These are phyloP conservation scores for Anseranas semipalmata DNA, from an alignment of 2,113 vertebrate species.

Conservation along the genomic window DNA sequence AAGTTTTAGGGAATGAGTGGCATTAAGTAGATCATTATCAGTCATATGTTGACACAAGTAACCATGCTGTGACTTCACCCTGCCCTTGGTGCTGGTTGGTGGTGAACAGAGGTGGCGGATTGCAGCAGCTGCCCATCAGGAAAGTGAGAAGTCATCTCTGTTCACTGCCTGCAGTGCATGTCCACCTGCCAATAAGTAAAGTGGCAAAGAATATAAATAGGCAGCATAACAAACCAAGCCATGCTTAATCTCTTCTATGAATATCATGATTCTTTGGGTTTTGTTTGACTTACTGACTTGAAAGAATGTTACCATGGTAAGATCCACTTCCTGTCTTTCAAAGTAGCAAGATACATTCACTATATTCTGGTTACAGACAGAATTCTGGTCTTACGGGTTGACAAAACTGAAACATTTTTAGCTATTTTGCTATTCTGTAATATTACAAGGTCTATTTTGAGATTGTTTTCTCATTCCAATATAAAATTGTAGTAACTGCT, in stretches of 20 bases:
- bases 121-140: not conserved
- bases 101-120: not conserved
- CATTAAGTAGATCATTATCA: not conserved
- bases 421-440: not conserved
- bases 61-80: not conserved
- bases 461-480: not conserved
- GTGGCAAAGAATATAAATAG: not conserved
- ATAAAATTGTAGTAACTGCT: not conserved
- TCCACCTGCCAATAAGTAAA: not conserved
- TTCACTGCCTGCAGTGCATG: not conserved
- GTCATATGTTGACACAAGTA: not conserved
- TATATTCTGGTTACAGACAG: not conserved
- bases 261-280: not conserved
- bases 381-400: not conserved
- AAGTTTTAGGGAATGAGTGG: not conserved
- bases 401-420: not conserved
- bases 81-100: not conserved
- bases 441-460: not conserved
- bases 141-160: not conserved
- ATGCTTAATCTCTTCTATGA: not conserved
- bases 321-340: not conserved
- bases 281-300: constrained; percentile 1
- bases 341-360: not conserved
- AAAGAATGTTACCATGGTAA: not conserved
- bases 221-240: not conserved